Evolutionary conservation across 2,888 invertebrate species (phyloP).

Genomic region (Dolomedes plantarius): DNA sequence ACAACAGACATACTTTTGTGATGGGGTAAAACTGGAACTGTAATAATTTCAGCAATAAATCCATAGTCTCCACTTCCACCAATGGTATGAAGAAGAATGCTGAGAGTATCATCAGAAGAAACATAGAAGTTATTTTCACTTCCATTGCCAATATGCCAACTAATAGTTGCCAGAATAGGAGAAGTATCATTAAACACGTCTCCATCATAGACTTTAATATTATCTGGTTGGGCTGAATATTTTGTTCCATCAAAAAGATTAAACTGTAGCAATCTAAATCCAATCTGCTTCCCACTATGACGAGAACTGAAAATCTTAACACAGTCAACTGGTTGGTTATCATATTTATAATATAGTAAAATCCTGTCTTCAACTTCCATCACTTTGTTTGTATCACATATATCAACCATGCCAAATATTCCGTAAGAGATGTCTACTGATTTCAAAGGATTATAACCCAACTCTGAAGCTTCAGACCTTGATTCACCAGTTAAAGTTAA

Average conservation of each 20-base stretch:
- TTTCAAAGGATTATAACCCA: constrained; percentile 91
- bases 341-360: constrained; percentile 96
- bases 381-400: constrained; percentile 96
- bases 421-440: constrained; percentile 89
- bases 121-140: constrained; percentile 64
- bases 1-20: constrained; percentile 85
- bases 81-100: constrained; percentile 93
- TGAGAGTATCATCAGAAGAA: constrained; percentile 79
- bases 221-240: constrained; percentile 87
- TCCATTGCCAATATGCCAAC: constrained; percentile 75
- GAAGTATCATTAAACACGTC: constrained; percentile 92
- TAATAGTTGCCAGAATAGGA: constrained; percentile 84
- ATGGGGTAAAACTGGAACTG: constrained; percentile 93
- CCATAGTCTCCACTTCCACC: constrained; percentile 96
- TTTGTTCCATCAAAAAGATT: constrained; percentile 92
- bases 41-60: constrained; percentile 97
- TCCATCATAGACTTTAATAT: constrained; percentile 91
- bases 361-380: constrained; percentile 92
- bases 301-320: constrained; percentile 96
- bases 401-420: constrained; percentile 94
- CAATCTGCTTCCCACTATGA: constrained; percentile 89
- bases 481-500: constrained; percentile 93
- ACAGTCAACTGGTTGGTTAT: constrained; percentile 96
- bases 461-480: constrained; percentile 79
- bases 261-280: constrained; percentile 91